Conservation (phyloP, 2,797 vertebrate species). For the Sphaeramia orbicularis region DNA sequence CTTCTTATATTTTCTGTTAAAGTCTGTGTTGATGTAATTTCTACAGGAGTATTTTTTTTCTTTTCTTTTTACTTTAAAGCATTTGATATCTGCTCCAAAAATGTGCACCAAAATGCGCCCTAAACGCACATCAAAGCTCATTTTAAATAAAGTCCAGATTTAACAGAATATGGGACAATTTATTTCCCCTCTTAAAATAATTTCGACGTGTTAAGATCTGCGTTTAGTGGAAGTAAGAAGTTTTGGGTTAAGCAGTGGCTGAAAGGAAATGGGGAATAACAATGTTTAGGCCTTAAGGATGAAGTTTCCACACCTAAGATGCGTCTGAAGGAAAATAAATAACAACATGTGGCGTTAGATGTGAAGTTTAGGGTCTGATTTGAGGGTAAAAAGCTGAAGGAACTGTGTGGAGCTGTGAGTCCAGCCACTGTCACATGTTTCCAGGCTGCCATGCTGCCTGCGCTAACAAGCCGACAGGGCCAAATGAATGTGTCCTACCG, state of each 20-base stretch:
- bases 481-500: conserved; percentile 87
- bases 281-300: neutral
- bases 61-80: too few species aligned
- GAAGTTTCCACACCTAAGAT: conserved; percentile 23
- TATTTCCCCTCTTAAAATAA: neutral
- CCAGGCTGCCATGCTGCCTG: conserved; percentile 52
- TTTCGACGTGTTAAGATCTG: neutral
- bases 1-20: too few species aligned
- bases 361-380: neutral
- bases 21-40: too few species aligned
- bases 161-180: too few species aligned
- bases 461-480: conserved; percentile 36
- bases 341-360: neutral
- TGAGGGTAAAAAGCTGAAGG: neutral
- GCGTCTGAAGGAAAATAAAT: neutral
- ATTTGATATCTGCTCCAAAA: too few species aligned
- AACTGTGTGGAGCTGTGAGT: conserved; percentile 10
- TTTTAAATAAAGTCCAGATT: too few species aligned
- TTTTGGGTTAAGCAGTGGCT: neutral
- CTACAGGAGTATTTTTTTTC: too few species aligned
- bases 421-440: conserved; percentile 48
- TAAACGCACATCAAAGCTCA: too few species aligned
- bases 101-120: too few species aligned
- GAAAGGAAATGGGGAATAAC: neutral
- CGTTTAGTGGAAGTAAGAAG: conserved; percentile 1